These are phyloP conservation scores for Bujurquina vittata DNA, from an alignment of 2,113 vertebrate genomes.

Conservation along the genomic window DNA sequence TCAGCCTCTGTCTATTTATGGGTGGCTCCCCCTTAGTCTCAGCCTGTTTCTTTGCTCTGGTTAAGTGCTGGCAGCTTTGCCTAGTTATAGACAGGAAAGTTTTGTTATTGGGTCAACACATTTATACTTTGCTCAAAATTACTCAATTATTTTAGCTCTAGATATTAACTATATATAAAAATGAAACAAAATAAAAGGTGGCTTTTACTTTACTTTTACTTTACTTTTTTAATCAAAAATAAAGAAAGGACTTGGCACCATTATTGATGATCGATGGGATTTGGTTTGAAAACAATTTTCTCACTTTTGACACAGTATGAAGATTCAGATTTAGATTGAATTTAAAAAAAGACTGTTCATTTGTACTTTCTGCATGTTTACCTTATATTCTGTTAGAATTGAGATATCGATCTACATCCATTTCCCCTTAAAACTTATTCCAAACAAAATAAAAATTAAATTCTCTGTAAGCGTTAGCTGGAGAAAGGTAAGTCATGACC, in stretches of 20 bases:
- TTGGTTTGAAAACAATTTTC: constrained; percentile 10
- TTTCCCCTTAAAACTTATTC: constrained; percentile 87
- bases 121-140: neutral
- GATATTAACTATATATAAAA: neutral
- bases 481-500: constrained; percentile 98
- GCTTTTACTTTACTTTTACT: neutral
- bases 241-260: neutral
- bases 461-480: constrained; percentile 92
- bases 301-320: constrained; percentile 94
- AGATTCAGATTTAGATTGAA: constrained; percentile 90
- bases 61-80: constrained; percentile 68
- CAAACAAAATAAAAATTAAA: constrained; percentile 87
- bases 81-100: constrained; percentile 52
- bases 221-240: neutral
- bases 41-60: constrained; percentile 75
- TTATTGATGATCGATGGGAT: neutral
- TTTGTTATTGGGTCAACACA: constrained; percentile 40
- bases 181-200: neutral
- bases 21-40: constrained; percentile 72
- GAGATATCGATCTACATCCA: constrained; percentile 91
- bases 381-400: constrained; percentile 89
- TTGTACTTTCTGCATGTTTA: constrained; percentile 94
- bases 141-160: neutral
- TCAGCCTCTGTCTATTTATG: constrained; percentile 84
- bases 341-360: constrained; percentile 81